These are phyloP conservation scores for Corapipo altera DNA, from an alignment of 2,113 vertebrate genomes.

Conservation along the genomic window DNA sequence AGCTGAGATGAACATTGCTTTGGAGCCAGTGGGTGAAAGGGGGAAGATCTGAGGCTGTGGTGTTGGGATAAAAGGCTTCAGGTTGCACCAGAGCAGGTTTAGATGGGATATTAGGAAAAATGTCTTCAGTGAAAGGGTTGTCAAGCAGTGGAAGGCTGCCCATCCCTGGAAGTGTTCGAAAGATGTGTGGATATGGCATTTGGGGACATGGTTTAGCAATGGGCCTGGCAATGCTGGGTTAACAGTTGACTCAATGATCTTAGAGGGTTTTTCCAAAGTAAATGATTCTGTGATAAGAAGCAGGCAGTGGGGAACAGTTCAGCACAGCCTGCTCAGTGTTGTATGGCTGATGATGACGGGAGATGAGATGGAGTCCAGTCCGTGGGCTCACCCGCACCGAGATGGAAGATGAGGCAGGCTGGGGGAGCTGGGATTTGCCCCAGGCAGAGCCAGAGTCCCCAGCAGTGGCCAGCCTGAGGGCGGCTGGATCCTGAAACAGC, in stretches of 20 bases:
- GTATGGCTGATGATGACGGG: accelerated
- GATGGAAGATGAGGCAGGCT: accelerated
- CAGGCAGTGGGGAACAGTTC: accelerated
- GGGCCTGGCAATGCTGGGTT: neutral
- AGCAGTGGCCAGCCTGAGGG: accelerated
- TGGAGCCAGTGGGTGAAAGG: neutral
- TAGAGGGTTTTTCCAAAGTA: neutral
- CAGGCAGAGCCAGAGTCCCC: neutral
- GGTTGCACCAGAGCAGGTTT: neutral
- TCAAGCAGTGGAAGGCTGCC: neutral
- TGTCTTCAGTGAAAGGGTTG: neutral
- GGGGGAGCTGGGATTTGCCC: neutral
- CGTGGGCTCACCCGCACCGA: accelerated
- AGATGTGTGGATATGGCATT: neutral
- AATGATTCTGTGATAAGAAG: neutral
- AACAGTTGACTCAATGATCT: neutral
- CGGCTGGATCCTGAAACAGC: neutral
- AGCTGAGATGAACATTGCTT: accelerated
- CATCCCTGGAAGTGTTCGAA: neutral
- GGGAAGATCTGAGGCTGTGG: neutral
- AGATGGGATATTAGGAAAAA: neutral
- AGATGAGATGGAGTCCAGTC: neutral
- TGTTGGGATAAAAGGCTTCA: neutral
- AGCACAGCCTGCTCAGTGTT: neutral
- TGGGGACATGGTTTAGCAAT: accelerated